These are phyloP conservation scores for Ceyx cyanopectus DNA, from an alignment of 2,113 vertebrate genomes.

Conservation along the genomic window DNA sequence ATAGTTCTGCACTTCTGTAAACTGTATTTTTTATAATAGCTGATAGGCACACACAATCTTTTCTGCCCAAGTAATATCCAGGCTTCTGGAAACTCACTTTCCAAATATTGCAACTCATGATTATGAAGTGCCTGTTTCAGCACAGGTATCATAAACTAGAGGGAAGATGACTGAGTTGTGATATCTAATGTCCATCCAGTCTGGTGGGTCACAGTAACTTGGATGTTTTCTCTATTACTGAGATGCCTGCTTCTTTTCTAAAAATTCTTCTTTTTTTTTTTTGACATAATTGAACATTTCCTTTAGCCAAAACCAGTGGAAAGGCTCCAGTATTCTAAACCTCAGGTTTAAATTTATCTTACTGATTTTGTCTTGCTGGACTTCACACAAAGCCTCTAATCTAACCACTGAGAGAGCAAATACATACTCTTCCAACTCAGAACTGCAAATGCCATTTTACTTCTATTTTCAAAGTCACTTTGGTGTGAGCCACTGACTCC, in stretches of 20 bases:
- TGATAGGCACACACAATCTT: not conserved
- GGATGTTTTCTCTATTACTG: not conserved
- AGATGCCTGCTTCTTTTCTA: slow-evolving; percentile 1
- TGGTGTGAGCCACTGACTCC: not conserved
- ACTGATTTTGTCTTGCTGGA: slow-evolving; percentile 47
- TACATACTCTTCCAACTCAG: slow-evolving; percentile 10
- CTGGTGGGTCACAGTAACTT: not conserved
- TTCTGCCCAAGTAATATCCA: not conserved
- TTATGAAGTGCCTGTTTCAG: not conserved
- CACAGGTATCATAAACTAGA: not conserved
- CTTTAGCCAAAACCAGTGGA: slow-evolving; percentile 39
- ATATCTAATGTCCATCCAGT: not conserved
- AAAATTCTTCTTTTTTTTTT: not conserved
- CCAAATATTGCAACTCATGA: not conserved
- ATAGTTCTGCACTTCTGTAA: not conserved
- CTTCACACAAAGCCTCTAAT: slow-evolving; percentile 54
- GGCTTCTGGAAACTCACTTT: not conserved
- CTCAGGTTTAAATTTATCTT: slow-evolving; percentile 65
- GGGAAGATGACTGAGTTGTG: not conserved
- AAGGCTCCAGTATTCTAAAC: slow-evolving; percentile 25
- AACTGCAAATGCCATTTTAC: slow-evolving; percentile 52
- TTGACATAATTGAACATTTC: slow-evolving; percentile 6
- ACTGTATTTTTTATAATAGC: not conserved
- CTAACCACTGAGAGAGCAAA: slow-evolving; percentile 14
- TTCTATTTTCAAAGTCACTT: slow-evolving; percentile 59